A percentile compares a stretch with the other conserved stretches of the same genome.
Evolutionary conservation across 1,140 invertebrate species (phyloP).

Genomic region (Sarcophaga bullata): DNA sequence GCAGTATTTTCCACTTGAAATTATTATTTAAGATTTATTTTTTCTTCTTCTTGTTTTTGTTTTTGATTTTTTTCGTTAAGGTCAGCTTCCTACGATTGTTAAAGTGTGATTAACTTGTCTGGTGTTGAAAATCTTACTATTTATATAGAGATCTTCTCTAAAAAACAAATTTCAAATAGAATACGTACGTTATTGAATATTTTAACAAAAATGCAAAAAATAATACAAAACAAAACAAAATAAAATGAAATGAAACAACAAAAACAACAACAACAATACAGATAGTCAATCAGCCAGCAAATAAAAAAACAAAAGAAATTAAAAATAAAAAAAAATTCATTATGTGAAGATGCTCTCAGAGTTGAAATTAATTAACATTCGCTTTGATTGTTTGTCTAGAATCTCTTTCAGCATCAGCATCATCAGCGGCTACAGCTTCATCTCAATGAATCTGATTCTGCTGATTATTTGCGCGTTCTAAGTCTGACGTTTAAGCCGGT

Average conservation of each 20-base stretch:
- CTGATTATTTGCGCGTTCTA: neutral
- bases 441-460: neutral
- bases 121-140: conserved; percentile 31
- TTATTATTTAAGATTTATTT: too few species aligned
- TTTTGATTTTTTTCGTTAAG: conserved; percentile 2
- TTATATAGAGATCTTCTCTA: conserved; percentile 42
- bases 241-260: conserved; percentile 13
- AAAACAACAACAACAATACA: conserved; percentile 9
- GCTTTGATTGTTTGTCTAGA: neutral
- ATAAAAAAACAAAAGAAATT: conserved; percentile 27
- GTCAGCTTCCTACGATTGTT: conserved; percentile 15
- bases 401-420: neutral
- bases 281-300: neutral
- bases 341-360: conserved; percentile 15
- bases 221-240: conserved; percentile 18
- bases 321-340: neutral
- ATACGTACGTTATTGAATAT: conserved; percentile 9
- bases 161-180: neutral
- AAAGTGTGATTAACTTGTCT: conserved; percentile 29
- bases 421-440: neutral
- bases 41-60: too few species aligned
- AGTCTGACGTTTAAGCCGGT: conserved; percentile 17
- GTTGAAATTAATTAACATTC: neutral
- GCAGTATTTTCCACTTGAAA: conserved; percentile 1
- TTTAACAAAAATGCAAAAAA: conserved; percentile 2